phyloP scores from a whole-genome alignment of 2,113 vertebrate species.

The Aptenodytes forsteri region DNA sequence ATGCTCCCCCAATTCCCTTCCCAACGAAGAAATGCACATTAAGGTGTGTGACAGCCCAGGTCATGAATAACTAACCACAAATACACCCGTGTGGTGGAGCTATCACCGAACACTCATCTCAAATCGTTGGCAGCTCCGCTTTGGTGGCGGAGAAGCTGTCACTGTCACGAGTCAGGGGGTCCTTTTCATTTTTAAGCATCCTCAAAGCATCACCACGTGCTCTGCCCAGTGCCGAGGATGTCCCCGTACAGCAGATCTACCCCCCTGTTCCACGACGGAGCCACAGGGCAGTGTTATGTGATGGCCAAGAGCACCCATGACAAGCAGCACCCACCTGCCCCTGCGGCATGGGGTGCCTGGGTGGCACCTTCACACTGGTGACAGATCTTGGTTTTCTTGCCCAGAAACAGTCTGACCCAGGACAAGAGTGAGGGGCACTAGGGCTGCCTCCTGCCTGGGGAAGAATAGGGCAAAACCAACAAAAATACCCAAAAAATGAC shows the following conservation, averaged over 20 bases:
- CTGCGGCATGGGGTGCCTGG: too few relatives aligned
- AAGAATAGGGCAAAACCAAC: not conserved
- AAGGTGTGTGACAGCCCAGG: too few relatives aligned
- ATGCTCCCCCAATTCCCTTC: rapidly evolving
- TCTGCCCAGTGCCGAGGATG: not conserved
- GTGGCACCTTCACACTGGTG: not conserved
- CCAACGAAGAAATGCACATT: rapidly evolving
- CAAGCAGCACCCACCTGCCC: not conserved
- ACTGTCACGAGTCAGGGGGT: rapidly evolving
- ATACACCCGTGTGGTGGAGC: not conserved
- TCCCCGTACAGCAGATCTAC: not conserved
- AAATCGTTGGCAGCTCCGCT: rapidly evolving
- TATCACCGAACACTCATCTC: not conserved
- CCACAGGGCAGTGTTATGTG: not conserved
- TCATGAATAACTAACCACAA: not conserved
- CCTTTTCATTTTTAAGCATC: not conserved
- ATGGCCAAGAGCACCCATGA: not conserved
- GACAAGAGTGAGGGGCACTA: not conserved
- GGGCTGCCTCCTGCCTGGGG: not conserved
- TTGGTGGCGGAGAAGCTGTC: not conserved
- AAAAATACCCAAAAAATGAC: not conserved
- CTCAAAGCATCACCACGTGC: not conserved
- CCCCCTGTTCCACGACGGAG: not conserved
- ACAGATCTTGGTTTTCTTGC: not conserved
- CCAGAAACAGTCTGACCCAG: not conserved